phyloP scores from a whole-genome alignment of 2,113 vertebrate species.

The Tetraodon nigroviridis region DNA sequence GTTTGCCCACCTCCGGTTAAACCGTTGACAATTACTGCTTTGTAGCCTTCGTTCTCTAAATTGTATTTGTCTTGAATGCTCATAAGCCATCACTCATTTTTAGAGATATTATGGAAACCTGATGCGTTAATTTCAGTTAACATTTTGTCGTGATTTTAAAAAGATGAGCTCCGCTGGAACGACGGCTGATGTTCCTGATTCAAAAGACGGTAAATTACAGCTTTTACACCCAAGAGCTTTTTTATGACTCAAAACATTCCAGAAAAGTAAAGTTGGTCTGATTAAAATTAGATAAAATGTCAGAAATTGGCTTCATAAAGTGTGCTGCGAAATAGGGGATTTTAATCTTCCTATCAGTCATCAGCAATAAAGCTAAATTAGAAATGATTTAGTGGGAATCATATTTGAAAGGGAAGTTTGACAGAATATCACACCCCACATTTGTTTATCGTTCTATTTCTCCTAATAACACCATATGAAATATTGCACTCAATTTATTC shows the following conservation, averaged over 20 bases:
- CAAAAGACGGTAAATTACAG: too few relatives aligned
- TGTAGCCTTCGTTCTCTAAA: conserved; percentile 16
- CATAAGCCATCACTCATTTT: too few relatives aligned
- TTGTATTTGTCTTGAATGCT: too few relatives aligned
- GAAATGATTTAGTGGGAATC: conserved; percentile 28
- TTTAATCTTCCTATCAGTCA: conserved; percentile 30
- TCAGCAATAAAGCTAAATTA: conserved; percentile 37
- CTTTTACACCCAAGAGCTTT: too few relatives aligned
- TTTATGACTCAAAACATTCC: too few relatives aligned
- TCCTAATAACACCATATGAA: conserved; percentile 10
- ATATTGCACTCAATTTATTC: conserved; percentile 14
- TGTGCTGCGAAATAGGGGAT: not conserved
- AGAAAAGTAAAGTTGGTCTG: conserved; percentile 6
- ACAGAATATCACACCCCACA: conserved; percentile 20
- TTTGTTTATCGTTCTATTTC: conserved; percentile 17
- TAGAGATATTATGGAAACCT: too few relatives aligned
- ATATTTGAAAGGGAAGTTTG: conserved; percentile 37
- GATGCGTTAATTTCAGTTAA: too few relatives aligned
- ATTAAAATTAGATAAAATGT: conserved; percentile 2
- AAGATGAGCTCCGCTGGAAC: too few relatives aligned
- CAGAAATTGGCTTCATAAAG: conserved; percentile 3
- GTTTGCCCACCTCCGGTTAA: too few relatives aligned
- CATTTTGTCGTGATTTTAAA: too few relatives aligned
- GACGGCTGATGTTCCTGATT: too few relatives aligned
- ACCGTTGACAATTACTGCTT: too few relatives aligned